Conservation (phyloP, 2,888 invertebrate genomes). For the Limenitis camilla region DNA sequence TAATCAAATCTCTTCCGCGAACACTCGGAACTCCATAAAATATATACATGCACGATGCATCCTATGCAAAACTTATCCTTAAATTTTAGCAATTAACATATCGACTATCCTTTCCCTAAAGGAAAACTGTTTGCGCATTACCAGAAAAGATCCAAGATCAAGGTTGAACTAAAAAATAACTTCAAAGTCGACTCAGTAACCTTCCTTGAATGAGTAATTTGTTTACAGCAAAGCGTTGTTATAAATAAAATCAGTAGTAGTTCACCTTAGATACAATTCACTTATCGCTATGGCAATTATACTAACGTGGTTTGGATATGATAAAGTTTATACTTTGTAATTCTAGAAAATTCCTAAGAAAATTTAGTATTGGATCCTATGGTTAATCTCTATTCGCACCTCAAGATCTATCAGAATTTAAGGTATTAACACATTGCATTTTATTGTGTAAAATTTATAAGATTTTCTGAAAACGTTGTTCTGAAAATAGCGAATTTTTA, state of each 20-base stretch:
- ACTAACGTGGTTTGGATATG: background rate
- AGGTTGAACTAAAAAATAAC: conserved; percentile 8
- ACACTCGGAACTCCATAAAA: background rate
- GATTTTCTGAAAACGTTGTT: no score
- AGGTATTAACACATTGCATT: no score
- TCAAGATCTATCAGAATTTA: no score
- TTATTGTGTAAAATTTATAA: no score
- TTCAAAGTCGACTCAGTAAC: conserved; percentile 7
- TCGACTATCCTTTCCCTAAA: conserved; percentile 5
- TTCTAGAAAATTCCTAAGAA: no score
- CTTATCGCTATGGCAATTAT: background rate
- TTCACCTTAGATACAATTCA: conserved; percentile 8
- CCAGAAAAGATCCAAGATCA: conserved; percentile 15
- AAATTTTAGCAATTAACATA: conserved; percentile 10
- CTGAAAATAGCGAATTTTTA: no score
- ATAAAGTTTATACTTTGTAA: no score
- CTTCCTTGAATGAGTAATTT: conserved; percentile 18
- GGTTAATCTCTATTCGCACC: no score
- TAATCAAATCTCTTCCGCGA: background rate
- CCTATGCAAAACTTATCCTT: conserved; percentile 2
- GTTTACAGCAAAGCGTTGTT: conserved; percentile 11
- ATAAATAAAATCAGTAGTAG: conserved; percentile 8
- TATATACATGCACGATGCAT: conserved; percentile 4
- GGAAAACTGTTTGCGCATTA: conserved; percentile 1
- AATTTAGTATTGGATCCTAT: no score